Base-by-base conservation (phyloP, 2,113 vertebrate genomes). In the Leiothrix lutea region DNA sequence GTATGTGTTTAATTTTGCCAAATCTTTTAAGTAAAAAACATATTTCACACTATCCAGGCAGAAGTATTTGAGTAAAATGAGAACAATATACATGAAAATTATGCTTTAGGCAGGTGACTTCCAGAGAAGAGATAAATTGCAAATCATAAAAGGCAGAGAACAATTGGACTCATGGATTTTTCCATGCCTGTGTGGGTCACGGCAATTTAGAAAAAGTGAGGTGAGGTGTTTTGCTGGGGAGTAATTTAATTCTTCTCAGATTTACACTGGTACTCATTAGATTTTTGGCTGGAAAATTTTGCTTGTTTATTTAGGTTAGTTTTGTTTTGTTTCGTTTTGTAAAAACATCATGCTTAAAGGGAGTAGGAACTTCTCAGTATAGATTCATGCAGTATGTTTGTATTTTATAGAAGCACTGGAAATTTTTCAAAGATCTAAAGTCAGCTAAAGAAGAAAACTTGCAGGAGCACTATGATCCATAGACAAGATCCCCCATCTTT, bases 201-300 rank as follows among this genome's bases (percentile, higher is more conserved):
- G 5, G 2, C 22, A 23, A 8, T 35, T 17, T 64, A 78, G 12
- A 61, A 60, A 77, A 87, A 54, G 3, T 12, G 15, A 40, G 6
- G 5, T 36, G 19, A 66, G 6, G 21, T 26, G 1, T 50, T 83
- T 86, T 62, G 1, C 12, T 72, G 10, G 10, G 9, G 60, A 85
- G 21, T 19, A 64, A 61, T 29, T 72, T 67, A n/a, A 19, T 40
- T 18, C 3, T 73, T 71, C 15, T 35, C 22, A 48, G 28, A 31
- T 73, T 50, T 38, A 53, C 7, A 6, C 3, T n/a, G 8, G 1
- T 57, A 22, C 3, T 25, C 7, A 2, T 13, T 42, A 23, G 3
- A 3, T 69, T 69, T 53, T 77, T 78, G 8, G 2, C 7, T 62
- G 5, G 5, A 35, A 58, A 44, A 3, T 50, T 65, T 60, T 57